Conservation (phyloP, 2,113 vertebrate species). For the Corapipo altera region DNA sequence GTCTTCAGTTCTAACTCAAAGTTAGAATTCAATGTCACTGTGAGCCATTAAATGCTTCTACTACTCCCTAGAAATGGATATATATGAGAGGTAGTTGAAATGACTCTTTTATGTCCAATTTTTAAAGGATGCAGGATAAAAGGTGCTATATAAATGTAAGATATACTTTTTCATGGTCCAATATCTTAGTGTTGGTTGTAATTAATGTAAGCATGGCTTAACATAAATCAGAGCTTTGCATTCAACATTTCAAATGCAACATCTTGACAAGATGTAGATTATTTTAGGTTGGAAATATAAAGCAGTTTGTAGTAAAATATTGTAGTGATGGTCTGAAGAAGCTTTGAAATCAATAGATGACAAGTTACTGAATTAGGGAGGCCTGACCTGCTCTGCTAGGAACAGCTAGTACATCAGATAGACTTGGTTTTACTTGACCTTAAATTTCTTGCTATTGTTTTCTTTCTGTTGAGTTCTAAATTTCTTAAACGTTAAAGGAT, state of each 20-base stretch:
- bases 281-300: conserved; percentile 64
- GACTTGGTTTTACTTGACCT: not conserved
- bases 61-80: not conserved
- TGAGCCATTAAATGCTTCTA: not conserved
- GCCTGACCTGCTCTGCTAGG: conserved; percentile 12
- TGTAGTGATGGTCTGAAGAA: conserved; percentile 25
- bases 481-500: not conserved
- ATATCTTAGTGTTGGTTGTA: conserved; percentile 37
- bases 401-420: not conserved
- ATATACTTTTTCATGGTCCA: not conserved
- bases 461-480: not conserved
- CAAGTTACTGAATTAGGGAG: conserved; percentile 58
- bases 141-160: conserved; percentile 33
- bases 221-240: conserved; percentile 63
- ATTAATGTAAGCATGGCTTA: conserved; percentile 61
- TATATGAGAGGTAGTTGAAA: not conserved
- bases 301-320: conserved; percentile 42
- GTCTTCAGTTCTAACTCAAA: not conserved
- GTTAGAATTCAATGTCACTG: not conserved
- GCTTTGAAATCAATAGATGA: conserved; percentile 61
- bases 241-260: conserved; percentile 52
- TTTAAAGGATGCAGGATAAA: not conserved
- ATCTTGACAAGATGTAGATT: conserved; percentile 54
- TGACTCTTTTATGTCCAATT: not conserved
- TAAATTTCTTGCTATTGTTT: not conserved